Evolutionary conservation across 1,140 invertebrate genomes (phyloP).

Genomic region (Drosophila murphyi): DNA sequence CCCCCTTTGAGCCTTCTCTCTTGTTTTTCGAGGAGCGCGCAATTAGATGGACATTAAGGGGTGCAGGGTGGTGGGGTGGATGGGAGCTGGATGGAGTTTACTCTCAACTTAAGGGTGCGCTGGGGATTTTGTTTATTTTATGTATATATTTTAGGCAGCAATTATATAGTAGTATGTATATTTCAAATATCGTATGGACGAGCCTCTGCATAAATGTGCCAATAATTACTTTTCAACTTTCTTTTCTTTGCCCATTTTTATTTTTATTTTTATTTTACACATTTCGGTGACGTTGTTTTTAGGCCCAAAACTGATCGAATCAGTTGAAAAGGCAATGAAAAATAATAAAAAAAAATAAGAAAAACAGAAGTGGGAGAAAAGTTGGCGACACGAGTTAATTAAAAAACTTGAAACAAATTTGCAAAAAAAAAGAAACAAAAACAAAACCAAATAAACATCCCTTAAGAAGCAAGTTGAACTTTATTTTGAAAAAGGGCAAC

Average conservation of each 20-base stretch:
- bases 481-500: not conserved
- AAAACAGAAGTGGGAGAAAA: constrained; percentile 7
- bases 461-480: constrained; percentile 39
- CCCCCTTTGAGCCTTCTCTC: constrained; percentile 13
- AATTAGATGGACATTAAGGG: constrained; percentile 59
- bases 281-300: constrained; percentile 22
- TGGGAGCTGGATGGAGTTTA: not conserved
- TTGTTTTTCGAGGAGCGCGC: constrained; percentile 53
- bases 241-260: constrained; percentile 6
- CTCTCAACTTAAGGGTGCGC: not conserved
- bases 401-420: constrained; percentile 69
- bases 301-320: constrained; percentile 59
- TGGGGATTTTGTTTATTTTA: constrained; percentile 24
- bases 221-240: constrained; percentile 77
- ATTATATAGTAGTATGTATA: constrained; percentile 61
- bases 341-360: constrained; percentile 6
- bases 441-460: not conserved
- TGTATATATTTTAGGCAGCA: constrained; percentile 53
- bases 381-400: constrained; percentile 69
- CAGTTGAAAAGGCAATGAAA: constrained; percentile 52
- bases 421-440: constrained; percentile 6
- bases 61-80: not conserved
- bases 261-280: constrained; percentile 15
- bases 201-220: constrained; percentile 80
- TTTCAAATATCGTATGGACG: constrained; percentile 71